Evolutionary conservation across 2,888 invertebrate species (phyloP).

Genomic region (Tethea ocularis): DNA sequence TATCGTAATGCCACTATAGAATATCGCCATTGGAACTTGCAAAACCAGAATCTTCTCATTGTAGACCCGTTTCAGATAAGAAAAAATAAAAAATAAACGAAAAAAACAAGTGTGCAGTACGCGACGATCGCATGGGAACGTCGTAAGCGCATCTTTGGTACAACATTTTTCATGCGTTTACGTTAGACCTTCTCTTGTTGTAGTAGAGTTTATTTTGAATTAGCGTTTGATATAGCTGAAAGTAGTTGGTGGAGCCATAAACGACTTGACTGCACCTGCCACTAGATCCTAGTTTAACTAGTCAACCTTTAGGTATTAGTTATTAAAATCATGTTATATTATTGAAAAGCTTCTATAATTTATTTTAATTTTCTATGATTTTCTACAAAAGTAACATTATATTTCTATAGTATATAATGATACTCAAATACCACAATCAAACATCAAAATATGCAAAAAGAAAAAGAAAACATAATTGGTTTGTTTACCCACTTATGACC

Average conservation of each 20-base stretch:
- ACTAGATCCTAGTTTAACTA: slow-evolving; percentile 55
- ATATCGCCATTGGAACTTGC: slow-evolving; percentile 75
- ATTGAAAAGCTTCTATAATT: not conserved
- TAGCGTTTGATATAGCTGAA: slow-evolving; percentile 32
- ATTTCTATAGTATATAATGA: slow-evolving; percentile 15
- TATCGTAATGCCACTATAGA: slow-evolving; percentile 65
- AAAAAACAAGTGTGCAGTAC: slow-evolving; percentile 61
- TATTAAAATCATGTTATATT: slow-evolving; percentile 30
- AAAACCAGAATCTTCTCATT: slow-evolving; percentile 80
- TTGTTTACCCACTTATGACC: slow-evolving; percentile 44
- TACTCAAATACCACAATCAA: slow-evolving; percentile 35
- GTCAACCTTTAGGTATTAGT: slow-evolving; percentile 39
- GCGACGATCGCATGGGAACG: slow-evolving; percentile 77
- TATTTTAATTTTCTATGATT: not conserved
- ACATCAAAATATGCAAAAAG: slow-evolving; percentile 28
- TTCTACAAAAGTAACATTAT: not conserved
- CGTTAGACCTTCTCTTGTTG: slow-evolving; percentile 51
- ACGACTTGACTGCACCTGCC: slow-evolving; percentile 72
- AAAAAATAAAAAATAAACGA: slow-evolving; percentile 54
- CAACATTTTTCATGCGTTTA: slow-evolving; percentile 46
- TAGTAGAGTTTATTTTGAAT: slow-evolving; percentile 51
- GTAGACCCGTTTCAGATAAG: slow-evolving; percentile 75
- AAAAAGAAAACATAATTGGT: slow-evolving; percentile 45
- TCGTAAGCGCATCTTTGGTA: slow-evolving; percentile 56
- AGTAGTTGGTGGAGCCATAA: slow-evolving; percentile 66